Percentiles rank a stretch among this genome's conserved stretches.
Conservation (phyloP, 2,113 vertebrate species). For the Miniopterus natalensis region DNA sequence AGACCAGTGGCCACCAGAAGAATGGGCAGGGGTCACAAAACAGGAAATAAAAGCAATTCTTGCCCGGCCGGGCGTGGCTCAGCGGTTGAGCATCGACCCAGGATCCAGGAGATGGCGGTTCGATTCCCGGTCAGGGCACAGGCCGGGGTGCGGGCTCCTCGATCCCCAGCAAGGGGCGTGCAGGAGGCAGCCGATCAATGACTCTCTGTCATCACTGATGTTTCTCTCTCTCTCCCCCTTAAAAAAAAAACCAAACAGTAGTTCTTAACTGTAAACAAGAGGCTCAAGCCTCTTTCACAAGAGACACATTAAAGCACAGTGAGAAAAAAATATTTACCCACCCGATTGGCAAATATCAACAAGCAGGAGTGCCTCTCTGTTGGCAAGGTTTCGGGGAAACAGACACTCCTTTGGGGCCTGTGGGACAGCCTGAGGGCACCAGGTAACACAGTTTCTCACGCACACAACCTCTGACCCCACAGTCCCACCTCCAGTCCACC, state of each 20-base stretch:
- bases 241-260: not conserved
- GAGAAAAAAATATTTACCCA: not conserved
- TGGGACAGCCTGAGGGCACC: not conserved
- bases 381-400: not conserved
- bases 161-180: too few relatives aligned
- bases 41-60: conserved; percentile 19
- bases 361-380: not conserved
- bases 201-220: too few relatives aligned
- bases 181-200: too few relatives aligned
- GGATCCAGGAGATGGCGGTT: too few relatives aligned
- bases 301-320: conserved; percentile 39
- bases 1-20: not conserved
- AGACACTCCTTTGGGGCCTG: not conserved
- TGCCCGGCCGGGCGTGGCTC: not conserved
- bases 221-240: too few relatives aligned
- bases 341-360: not conserved
- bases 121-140: too few relatives aligned
- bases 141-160: too few relatives aligned
- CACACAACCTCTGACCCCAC: not conserved
- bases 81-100: too few relatives aligned
- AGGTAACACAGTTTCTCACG: not conserved
- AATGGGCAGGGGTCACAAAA: not conserved
- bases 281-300: not conserved
- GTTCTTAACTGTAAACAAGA: not conserved
- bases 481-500: not conserved